A percentile compares a stretch with the other conserved stretches of the same genome.
These are phyloP conservation scores for Lepidurus arcticus DNA, from an alignment of 1,140 invertebrate genomes.

Conservation along the genomic window DNA sequence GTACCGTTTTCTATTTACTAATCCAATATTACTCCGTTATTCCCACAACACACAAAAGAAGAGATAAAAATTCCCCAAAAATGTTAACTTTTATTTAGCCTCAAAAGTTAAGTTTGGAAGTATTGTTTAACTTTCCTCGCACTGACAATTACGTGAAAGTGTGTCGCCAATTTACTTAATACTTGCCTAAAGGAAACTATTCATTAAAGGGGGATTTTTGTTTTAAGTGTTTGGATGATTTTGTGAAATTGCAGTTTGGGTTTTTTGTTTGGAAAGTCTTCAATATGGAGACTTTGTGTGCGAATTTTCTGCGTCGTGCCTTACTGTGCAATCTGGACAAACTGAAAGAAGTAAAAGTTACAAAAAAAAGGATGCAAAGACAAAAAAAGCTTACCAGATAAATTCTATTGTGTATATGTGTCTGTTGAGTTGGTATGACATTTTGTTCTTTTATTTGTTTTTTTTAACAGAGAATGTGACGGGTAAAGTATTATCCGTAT, in stretches of 20 bases:
- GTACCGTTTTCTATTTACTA: background rate
- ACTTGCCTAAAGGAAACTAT: background rate
- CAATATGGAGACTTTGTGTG: background rate
- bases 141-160: slow-evolving; percentile 12
- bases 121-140: background rate
- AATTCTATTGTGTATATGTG: background rate
- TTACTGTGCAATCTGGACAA: background rate
- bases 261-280: background rate
- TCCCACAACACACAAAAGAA: background rate
- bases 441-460: background rate
- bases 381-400: background rate
- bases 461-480: background rate
- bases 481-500: slow-evolving; percentile 2
- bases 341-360: slow-evolving; percentile 12
- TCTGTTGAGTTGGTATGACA: background rate
- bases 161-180: background rate
- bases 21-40: background rate
- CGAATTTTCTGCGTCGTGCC: slow-evolving; percentile 14
- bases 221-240: no score
- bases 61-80: background rate
- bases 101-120: background rate
- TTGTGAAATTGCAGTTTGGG: background rate
- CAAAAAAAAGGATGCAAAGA: background rate
- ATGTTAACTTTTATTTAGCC: background rate
- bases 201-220: no score